phyloP scores from a whole-genome alignment of 2,797 vertebrate genomes.

The Amblyopsis hoosieri region DNA sequence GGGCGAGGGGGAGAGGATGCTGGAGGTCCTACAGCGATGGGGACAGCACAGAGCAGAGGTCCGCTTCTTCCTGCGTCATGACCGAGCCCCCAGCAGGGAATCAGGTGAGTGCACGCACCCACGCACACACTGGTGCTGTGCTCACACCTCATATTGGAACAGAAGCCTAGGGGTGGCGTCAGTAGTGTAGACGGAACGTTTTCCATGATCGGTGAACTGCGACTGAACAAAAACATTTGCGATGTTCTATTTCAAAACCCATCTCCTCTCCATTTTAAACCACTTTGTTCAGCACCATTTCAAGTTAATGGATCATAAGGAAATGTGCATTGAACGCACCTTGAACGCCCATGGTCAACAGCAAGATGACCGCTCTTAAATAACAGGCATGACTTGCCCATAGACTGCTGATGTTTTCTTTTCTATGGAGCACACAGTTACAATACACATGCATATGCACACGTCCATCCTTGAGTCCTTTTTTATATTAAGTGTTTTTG shows the following conservation, averaged over 20 bases:
- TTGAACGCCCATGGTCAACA: background rate
- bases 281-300: too few species aligned
- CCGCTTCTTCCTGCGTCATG: conserved; percentile 93
- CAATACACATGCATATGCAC: conserved; percentile 5
- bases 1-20: conserved; percentile 88
- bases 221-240: too few species aligned
- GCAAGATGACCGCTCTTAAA: background rate
- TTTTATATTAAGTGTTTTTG: too few species aligned
- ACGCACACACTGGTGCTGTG: background rate
- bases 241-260: too few species aligned
- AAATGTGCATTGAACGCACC: too few species aligned
- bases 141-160: background rate
- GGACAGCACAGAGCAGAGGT: conserved; percentile 88
- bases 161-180: background rate
- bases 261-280: too few species aligned
- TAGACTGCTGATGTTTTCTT: background rate
- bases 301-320: too few species aligned
- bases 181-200: too few species aligned
- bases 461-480: background rate
- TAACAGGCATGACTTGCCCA: background rate
- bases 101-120: conserved; percentile 73
- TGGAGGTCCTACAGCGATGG: conserved; percentile 90
- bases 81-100: conserved; percentile 81
- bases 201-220: too few species aligned
- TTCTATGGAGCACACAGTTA: too few species aligned